A percentile compares a stretch with the other conserved stretches of the same genome.
phyloP scores from a whole-genome alignment of 1,140 invertebrate species.

The Nasonia giraulti region DNA sequence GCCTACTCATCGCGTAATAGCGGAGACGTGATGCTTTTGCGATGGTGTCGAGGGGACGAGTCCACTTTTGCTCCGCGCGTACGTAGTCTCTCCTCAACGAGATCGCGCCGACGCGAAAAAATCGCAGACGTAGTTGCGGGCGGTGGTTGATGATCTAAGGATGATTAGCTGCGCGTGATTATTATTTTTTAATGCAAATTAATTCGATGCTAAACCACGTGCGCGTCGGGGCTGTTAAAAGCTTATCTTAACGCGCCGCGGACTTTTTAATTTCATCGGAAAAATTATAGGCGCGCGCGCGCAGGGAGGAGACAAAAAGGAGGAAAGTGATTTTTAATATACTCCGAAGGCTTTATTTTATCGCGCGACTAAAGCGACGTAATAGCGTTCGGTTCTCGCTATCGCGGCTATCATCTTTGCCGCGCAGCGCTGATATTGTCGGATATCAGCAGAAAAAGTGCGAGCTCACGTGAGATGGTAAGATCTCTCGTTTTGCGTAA shows the following conservation, averaged over 20 bases:
- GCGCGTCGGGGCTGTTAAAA: background rate
- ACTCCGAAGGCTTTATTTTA: slow-evolving; percentile 52
- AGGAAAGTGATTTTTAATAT: slow-evolving; percentile 37
- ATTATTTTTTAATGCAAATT: background rate
- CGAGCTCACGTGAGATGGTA: background rate
- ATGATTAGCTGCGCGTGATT: no score
- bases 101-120: background rate
- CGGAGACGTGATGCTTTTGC: slow-evolving; percentile 60
- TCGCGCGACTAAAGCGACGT: slow-evolving; percentile 56
- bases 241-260: background rate
- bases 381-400: slow-evolving; percentile 20
- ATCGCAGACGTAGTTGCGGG: background rate
- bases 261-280: slow-evolving; percentile 11
- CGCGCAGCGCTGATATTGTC: slow-evolving; percentile 20
- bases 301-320: background rate
- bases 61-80: slow-evolving; percentile 11
- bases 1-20: slow-evolving; percentile 70
- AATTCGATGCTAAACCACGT: background rate
- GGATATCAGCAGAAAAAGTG: slow-evolving; percentile 19
- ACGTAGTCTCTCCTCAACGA: background rate
- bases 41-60: background rate
- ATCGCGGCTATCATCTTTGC: slow-evolving; percentile 25
- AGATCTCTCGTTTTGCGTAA: slow-evolving; percentile 24
- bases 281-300: slow-evolving; percentile 2
- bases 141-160: no score